Conservation (phyloP, 2,113 vertebrate genomes). For the Seriola quinqueradiata region DNA sequence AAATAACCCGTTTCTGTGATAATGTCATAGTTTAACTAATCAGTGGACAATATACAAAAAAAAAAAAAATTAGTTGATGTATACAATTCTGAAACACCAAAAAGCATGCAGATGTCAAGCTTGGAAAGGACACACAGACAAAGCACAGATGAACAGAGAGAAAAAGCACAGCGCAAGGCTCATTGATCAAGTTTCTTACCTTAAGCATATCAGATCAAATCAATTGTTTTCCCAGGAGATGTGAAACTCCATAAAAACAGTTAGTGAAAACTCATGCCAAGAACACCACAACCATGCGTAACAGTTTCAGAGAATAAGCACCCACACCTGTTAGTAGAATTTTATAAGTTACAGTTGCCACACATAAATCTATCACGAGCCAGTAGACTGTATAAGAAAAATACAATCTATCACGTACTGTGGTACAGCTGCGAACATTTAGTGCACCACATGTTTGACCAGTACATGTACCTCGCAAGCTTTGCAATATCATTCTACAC, state of each 20-base stretch:
- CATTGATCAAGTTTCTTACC: constrained; percentile 66
- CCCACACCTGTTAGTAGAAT: constrained; percentile 75
- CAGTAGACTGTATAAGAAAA: neutral
- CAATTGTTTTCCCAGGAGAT: constrained; percentile 89
- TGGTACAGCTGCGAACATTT: neutral
- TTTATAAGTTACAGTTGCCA: constrained; percentile 27
- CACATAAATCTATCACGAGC: constrained; percentile 11
- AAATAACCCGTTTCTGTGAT: neutral
- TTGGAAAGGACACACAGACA: constrained; percentile 35
- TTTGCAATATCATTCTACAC: neutral
- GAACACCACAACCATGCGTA: constrained; percentile 80
- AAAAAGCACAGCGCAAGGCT: constrained; percentile 85
- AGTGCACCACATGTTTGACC: neutral
- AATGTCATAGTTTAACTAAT: neutral
- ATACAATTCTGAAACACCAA: constrained; percentile 67
- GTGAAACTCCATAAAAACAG: constrained; percentile 91
- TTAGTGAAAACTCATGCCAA: constrained; percentile 89
- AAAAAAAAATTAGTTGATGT: constrained; percentile 59
- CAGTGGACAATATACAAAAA: neutral
- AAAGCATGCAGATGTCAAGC: constrained; percentile 70
- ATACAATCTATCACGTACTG: neutral
- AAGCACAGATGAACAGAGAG: constrained; percentile 44
- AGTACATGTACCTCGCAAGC: neutral
- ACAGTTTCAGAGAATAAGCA: constrained; percentile 60
- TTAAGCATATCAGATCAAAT: constrained; percentile 62